phyloP scores from a whole-genome alignment of 2,113 vertebrate species.

The Osmerus eperlanus region DNA sequence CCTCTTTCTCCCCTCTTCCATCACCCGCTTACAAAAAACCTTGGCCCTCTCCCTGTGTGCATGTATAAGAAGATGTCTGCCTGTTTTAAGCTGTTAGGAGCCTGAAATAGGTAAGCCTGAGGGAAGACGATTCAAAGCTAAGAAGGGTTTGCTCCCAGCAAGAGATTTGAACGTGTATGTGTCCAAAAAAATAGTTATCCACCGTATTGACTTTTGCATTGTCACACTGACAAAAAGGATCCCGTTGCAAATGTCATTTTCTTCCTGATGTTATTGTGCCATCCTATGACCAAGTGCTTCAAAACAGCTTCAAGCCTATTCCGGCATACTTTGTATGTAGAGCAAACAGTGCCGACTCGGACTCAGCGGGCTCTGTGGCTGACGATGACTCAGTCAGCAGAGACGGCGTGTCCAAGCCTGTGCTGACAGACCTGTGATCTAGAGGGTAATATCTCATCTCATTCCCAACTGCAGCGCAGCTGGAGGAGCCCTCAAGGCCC shows the following conservation, averaged over 20 bases:
- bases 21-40: conserved; percentile 19
- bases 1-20: conserved; percentile 36
- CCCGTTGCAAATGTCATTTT: too few species aligned
- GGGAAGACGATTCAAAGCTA: not conserved
- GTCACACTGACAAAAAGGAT: too few species aligned
- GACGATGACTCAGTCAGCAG: too few species aligned
- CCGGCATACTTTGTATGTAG: not conserved
- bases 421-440: not conserved
- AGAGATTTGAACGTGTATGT: too few species aligned
- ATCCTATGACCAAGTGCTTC: too few species aligned
- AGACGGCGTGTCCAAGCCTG: not conserved
- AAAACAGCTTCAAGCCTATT: not conserved
- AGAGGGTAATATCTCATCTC: not conserved
- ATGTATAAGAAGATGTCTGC: conserved; percentile 21
- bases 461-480: not conserved
- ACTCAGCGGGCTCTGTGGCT: too few species aligned
- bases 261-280: too few species aligned
- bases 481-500: not conserved
- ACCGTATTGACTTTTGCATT: too few species aligned
- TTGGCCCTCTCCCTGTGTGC: conserved; percentile 22
- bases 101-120: not conserved
- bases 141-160: too few species aligned
- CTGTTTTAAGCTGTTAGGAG: conserved; percentile 17
- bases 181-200: too few species aligned
- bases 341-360: too few species aligned